Evolutionary conservation across 2,888 invertebrate genomes (phyloP), one percentile per base, ranked within the genome.

Genomic region (Orgyia antiqua): DNA sequence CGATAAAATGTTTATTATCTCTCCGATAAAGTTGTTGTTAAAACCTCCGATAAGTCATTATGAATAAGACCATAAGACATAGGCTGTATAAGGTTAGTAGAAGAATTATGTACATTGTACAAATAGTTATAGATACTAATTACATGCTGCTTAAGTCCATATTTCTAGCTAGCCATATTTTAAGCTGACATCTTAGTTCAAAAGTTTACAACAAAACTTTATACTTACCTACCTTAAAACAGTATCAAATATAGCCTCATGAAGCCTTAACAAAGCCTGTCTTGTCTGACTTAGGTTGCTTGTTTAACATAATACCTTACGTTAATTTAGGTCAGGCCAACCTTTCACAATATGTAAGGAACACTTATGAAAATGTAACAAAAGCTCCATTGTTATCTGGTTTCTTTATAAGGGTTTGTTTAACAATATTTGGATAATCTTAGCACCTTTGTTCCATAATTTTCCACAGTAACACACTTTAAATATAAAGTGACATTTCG

Each of bases 311-410:
- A 45, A 51, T 55, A 48, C 36, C 44, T 51, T 33, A 18, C 35
- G 35, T 55, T 51, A 47, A 55, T 51, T 51, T 55, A 44, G 42
- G 45, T 33, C 41, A 34, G 31, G 33, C 26, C 42, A 24, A 51
- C 40, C 38, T 53, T n/a, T 36, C 21, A 24, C 27, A 35, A 31
- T 34, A 41, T 51, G 31, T 51, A 41, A 51, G 44, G 37, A 39
- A 51, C 39, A 53, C 57, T 53, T 56, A 53, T 50, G 57, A 53
- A 41, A 53, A 39, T 44, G 34, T 56, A 53, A 57, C 57, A 53
- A 53, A 42, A 44, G 57, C 9, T n/a, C 35, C 28, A 46, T 56
- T 53, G 57, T 56, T 49, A 36, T 38, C 29, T 32, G 19, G 34
- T 40, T 43, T 49, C 54, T 42, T 51, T 34, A 23, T 23, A 24